phyloP scores from a whole-genome alignment of 2,113 vertebrate genomes.

The Drymodes brunneopygia region DNA sequence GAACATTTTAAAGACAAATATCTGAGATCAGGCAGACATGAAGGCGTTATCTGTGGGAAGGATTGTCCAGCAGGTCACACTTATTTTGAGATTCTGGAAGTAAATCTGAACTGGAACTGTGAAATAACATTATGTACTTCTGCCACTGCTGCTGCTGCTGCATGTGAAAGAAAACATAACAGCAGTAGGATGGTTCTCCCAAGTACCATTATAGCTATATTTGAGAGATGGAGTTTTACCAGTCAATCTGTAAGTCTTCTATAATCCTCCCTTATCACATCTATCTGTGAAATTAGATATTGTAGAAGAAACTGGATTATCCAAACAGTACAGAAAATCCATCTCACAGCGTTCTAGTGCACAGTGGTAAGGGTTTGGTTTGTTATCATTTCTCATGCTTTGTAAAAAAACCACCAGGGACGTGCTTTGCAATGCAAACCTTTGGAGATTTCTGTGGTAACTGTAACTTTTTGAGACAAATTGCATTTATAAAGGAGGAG shows the following conservation, averaged over 20 bases:
- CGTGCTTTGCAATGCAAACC: background rate
- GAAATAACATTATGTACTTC: background rate
- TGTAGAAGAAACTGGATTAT: background rate
- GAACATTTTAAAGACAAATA: background rate
- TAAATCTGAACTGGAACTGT: background rate
- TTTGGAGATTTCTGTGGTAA: background rate
- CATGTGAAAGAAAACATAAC: background rate
- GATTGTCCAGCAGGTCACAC: fast-evolving
- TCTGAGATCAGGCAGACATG: background rate
- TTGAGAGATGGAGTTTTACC: background rate
- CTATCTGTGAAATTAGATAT: background rate
- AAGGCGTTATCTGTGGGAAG: background rate
- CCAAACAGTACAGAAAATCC: background rate
- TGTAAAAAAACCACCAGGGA: background rate
- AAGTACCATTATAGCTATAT: background rate
- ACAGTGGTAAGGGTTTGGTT: background rate
- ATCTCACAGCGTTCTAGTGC: background rate
- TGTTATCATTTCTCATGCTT: background rate
- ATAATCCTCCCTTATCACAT: background rate
- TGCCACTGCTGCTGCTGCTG: background rate
- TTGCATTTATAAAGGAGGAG: background rate
- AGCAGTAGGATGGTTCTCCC: background rate
- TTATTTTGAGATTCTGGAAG: background rate
- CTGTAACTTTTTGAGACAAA: background rate
- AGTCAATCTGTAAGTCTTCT: background rate